These are phyloP conservation scores for Heliopora coerulea DNA, from an alignment of 92 coral and sea anemone genomes.

Conservation along the genomic window DNA sequence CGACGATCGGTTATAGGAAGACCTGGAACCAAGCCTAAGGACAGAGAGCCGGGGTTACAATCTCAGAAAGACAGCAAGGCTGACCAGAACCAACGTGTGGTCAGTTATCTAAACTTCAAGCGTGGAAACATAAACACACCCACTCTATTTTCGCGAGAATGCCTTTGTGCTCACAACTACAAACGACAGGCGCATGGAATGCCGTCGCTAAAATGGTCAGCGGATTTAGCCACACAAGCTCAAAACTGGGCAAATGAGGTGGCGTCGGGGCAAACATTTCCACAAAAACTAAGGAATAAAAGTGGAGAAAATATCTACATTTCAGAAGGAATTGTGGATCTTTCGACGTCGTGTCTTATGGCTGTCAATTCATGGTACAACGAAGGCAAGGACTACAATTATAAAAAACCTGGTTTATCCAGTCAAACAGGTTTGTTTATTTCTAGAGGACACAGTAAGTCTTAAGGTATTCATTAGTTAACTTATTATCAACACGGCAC, in stretches of 20 bases:
- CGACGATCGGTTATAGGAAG: not conserved
- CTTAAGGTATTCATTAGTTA: too few relatives aligned
- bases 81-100: too few relatives aligned
- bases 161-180: slow-evolving; percentile 34
- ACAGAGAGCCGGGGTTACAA: not conserved
- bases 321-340: slow-evolving; percentile 18
- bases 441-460: too few relatives aligned
- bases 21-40: not conserved
- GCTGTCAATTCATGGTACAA: slow-evolving; percentile 55
- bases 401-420: slow-evolving; percentile 4
- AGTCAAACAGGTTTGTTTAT: slow-evolving; percentile 28
- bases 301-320: slow-evolving; percentile 15
- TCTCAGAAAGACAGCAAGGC: not conserved
- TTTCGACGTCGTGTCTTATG: slow-evolving; percentile 36
- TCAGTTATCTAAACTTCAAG: not conserved
- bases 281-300: not conserved
- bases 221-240: slow-evolving; percentile 11
- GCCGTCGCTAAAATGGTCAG: slow-evolving; percentile 19
- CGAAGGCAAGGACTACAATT: slow-evolving; percentile 11
- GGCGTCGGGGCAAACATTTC: not conserved
- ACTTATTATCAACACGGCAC: too few relatives aligned
- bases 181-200: slow-evolving; percentile 1
- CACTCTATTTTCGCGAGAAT: slow-evolving; percentile 7
- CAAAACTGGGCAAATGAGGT: slow-evolving; percentile 22
- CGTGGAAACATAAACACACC: slow-evolving; percentile 28